Evolutionary conservation across 1,140 invertebrate species (phyloP).

Genomic region (Bombus cullumanus): DNA sequence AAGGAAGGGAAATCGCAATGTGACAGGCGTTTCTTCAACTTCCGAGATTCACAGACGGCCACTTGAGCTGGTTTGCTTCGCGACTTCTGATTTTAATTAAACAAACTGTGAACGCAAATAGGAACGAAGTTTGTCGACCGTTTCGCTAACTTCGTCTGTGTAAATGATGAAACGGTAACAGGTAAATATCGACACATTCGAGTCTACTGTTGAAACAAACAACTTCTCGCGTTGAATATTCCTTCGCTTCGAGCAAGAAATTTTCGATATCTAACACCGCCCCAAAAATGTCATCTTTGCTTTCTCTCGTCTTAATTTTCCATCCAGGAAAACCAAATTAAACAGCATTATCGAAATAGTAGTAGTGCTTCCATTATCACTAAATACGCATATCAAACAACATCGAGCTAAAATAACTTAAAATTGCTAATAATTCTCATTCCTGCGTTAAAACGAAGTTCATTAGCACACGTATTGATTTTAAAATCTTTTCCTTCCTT

Average conservation of each 20-base stretch:
- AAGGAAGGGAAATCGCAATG: neutral
- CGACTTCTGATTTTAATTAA: conserved; percentile 21
- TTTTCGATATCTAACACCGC: neutral
- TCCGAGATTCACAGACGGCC: neutral
- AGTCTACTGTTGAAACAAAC: neutral
- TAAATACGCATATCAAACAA: too few species aligned
- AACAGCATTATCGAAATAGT: too few species aligned
- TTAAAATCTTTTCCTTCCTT: too few species aligned
- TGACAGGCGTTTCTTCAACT: neutral
- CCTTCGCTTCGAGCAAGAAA: neutral
- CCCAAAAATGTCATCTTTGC: neutral
- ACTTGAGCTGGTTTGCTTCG: too few species aligned
- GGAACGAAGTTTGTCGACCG: neutral
- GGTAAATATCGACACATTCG: neutral
- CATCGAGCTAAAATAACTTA: too few species aligned
- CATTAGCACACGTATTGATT: too few species aligned
- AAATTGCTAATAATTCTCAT: too few species aligned
- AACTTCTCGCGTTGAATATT: conserved; percentile 8
- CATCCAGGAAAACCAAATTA: too few species aligned
- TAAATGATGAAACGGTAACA: conserved; percentile 1
- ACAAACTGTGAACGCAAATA: conserved; percentile 1
- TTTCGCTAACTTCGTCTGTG: neutral
- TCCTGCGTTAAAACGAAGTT: too few species aligned
- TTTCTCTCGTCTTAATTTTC: too few species aligned
- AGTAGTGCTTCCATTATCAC: too few species aligned